Base-by-base conservation (phyloP, 1,140 invertebrate species). In the Pygmarrhopalites habei region DNA sequence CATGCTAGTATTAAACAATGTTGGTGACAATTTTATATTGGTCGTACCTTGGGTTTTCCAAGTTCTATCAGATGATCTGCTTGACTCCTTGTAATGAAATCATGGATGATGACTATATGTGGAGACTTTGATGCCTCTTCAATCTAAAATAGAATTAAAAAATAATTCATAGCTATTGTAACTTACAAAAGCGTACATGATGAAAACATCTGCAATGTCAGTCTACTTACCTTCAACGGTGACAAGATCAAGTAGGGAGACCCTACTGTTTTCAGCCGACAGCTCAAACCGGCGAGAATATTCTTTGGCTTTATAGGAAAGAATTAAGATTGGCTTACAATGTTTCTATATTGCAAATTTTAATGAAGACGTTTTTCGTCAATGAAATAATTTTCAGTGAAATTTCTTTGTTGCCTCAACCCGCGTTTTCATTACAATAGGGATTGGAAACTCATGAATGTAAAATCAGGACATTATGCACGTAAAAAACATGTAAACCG, bases 71-170 rank as follows among this genome's bases (percentile, higher is more conserved):
- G 73, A n/a, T 71, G 60, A 21, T 77, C 70, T 23, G 80, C 77
- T 69, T 82, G 79, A 10, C 64, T 62, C 26, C 78, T 74, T 3
- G 74, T 76, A 17, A 83, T 72, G 29, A 82, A 73, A 67, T 82
- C 75, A 70, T 81, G 79, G 68, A 77, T 78, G 23, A 80, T 61
- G 1, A 79, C 75, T 44, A 83, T 75, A 67, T 74, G 77, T 17
- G 82, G 82, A 30, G 78, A 72, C 10, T 75, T 63, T 58, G 77
- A 76, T 39, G 77, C 64, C 17, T 76, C 74, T 72, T 83, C 82
- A 64, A 82, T 73, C 70, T 79, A 32, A 17, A 62, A n/a, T n/a
- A n/a, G n/a, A n/a, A n/a, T n/a, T n/a, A n/a, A n/a, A n/a, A n/a
- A n/a, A n/a, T n/a, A 57, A 69, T 10, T 49, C 7, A 12, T 15